Percentiles rank a stretch among this genome's conserved stretches.
Evolutionary conservation across 2,888 invertebrate genomes (phyloP).

Genomic region (Temnothorax rugatulus): DNA sequence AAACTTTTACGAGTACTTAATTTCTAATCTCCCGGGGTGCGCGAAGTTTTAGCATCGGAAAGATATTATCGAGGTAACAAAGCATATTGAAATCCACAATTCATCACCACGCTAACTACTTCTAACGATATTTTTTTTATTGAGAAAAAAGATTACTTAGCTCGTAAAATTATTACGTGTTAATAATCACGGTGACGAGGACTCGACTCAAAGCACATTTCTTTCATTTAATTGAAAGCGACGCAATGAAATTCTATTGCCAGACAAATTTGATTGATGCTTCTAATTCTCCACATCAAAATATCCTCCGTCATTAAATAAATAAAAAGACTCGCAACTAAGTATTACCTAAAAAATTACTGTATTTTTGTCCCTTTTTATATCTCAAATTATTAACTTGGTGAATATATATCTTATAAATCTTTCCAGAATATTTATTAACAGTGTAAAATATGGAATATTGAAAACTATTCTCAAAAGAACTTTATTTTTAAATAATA

Average conservation of each 20-base stretch:
- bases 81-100: constrained; percentile 40
- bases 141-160: neutral
- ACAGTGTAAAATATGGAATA: neutral
- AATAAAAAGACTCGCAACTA: neutral
- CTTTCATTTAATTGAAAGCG: neutral
- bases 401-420: neutral
- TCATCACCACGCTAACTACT: neutral
- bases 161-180: constrained; percentile 13
- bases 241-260: neutral
- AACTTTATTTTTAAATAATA: neutral
- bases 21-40: constrained; percentile 5
- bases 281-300: neutral
- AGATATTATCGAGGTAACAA: neutral
- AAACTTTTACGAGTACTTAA: constrained; percentile 8
- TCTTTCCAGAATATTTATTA: neutral
- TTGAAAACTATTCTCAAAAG: neutral
- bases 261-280: neutral
- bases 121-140: neutral
- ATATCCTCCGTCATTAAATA: neutral
- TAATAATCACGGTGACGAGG: neutral
- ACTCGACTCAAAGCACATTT: neutral
- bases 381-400: neutral
- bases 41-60: neutral
- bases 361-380: neutral
- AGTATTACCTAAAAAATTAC: neutral